Evolutionary conservation across 2,888 invertebrate genomes (phyloP).

Genomic region (Eilema caniola): DNA sequence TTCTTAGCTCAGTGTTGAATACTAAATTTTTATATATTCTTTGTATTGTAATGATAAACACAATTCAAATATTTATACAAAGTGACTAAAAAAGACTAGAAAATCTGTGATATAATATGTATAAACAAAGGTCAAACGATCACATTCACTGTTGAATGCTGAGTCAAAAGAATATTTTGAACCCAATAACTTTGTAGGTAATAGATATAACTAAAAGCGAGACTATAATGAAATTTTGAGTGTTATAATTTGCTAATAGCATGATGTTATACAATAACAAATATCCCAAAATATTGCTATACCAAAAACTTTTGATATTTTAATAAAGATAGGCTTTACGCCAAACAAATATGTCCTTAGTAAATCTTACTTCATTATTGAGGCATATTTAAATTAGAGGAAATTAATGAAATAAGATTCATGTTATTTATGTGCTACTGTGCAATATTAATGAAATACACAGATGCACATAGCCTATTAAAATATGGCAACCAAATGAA

Average conservation of each 20-base stretch:
- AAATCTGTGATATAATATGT: background rate
- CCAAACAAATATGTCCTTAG: slow-evolving; percentile 51
- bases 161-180: background rate
- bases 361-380: slow-evolving; percentile 35
- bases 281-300: slow-evolving; percentile 36
- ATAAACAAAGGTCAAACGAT: too few species aligned
- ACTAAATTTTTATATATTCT: too few species aligned
- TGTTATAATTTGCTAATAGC: background rate
- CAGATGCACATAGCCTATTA: slow-evolving; percentile 47
- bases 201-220: background rate
- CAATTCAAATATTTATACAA: background rate
- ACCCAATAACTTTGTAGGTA: background rate
- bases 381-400: too few species aligned
- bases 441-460: slow-evolving; percentile 44
- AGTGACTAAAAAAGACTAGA: background rate
- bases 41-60: background rate
- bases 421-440: slow-evolving; percentile 45
- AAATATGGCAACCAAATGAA: slow-evolving; percentile 38
- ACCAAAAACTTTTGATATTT: slow-evolving; percentile 32
- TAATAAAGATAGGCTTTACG: slow-evolving; percentile 52
- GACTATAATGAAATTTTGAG: too few species aligned
- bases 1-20: too few species aligned
- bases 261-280: background rate
- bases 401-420: slow-evolving; percentile 41
- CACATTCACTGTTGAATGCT: too few species aligned